Evolutionary conservation across 1,140 invertebrate species (phyloP).

Genomic region (Bombus polaris): DNA sequence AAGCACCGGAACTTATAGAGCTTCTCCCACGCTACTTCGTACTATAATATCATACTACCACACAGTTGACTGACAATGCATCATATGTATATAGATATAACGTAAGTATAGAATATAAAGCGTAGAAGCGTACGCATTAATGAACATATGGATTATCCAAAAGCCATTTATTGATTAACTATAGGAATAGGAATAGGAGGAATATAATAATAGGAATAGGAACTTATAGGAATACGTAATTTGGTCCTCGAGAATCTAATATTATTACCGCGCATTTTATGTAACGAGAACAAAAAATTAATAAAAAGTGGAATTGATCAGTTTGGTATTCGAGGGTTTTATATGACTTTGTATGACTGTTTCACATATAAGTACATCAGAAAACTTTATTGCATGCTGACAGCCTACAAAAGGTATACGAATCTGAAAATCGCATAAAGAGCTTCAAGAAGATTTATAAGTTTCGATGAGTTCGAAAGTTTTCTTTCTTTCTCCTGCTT

Average conservation of each 20-base stretch:
- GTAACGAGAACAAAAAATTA: background rate
- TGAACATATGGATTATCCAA: no score
- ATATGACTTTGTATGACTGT: no score
- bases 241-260: no score
- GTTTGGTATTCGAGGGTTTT: no score
- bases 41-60: no score
- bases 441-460: background rate
- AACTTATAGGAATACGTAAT: background rate
- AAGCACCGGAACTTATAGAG: background rate
- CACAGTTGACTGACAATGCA: no score
- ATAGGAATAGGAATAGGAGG: no score
- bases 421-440: background rate
- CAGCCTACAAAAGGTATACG: background rate
- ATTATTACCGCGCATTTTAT: no score
- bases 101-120: background rate
- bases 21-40: background rate
- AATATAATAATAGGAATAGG: no score
- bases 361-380: background rate
- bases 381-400: background rate
- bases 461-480: constrained; percentile 18
- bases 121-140: no score
- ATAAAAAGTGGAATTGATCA: no score
- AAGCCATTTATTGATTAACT: no score
- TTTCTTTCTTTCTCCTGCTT: background rate
- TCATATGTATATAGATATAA: background rate